Evolutionary conservation across 2,113 vertebrate species (phyloP), one percentile per base, ranked within the genome.

Genomic region (Semicossyphus pulcher): DNA sequence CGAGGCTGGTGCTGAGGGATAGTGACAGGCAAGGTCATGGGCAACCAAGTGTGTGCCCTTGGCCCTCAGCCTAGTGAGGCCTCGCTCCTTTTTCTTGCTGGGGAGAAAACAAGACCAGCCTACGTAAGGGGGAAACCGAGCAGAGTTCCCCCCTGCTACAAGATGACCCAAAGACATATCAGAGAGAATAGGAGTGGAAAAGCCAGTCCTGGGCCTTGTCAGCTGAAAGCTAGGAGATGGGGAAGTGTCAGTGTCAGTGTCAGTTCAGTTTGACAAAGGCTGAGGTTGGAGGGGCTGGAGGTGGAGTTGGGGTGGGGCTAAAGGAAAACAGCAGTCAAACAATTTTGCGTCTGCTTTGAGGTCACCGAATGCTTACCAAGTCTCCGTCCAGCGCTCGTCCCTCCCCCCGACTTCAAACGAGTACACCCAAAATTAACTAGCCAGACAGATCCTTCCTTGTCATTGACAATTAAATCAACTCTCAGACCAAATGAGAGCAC

Each of bases 11-110:
- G 75, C 60, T 92, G 88, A 93, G 87, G 88, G 76, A 81, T 88
- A 87, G 84, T 93, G 93, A 94, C 92, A 93, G 83, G 80, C 90
- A 93, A 93, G 90, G 90, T 92, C 92, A 77, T 69, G 75, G 80
- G 82, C 88, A 83, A 78, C 86, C 82, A 85, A 90, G 85, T 89
- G 86, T 86, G 36, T 74, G 91, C 84, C 92, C 91, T 93, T 92
- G 92, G 91, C 89, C 89, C 88, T 80, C 72, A 83, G 82, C 72
- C 80, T 69, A 58, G 83, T 77, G 65, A 86, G 66, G 78, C 84
- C 75, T 39, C 45, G 65, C 45, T 81, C 32, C 44, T 73, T 79
- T 80, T 83, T 61, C 59, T 86, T 52, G 60, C 68, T 72, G 37
- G n/a, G 65, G 78, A 79, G 78, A 83, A 88, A 83, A 81, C 41